Conservation (phyloP, 2,113 vertebrate species). For the Caranx melampygus region DNA sequence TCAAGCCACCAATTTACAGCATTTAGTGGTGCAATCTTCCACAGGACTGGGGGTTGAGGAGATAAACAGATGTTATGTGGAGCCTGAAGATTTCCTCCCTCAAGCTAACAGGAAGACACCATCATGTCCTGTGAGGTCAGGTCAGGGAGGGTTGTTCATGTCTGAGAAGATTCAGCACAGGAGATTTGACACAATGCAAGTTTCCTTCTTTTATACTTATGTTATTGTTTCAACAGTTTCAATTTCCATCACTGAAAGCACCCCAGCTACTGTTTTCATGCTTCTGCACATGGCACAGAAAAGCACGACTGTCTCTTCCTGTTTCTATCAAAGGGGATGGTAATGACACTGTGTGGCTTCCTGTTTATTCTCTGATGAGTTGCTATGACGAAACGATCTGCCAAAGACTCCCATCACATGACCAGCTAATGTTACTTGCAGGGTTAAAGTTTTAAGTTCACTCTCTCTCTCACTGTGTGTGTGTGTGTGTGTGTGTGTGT, state of each 20-base stretch:
- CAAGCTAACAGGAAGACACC: slow-evolving; percentile 58
- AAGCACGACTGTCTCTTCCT: slow-evolving; percentile 11
- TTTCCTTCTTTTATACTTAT: not conserved
- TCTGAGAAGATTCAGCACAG: slow-evolving; percentile 19
- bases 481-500: no score
- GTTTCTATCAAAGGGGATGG: slow-evolving; percentile 31
- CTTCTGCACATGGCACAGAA: slow-evolving; percentile 13
- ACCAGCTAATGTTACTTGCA: not conserved
- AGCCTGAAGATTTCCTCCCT: slow-evolving; percentile 50
- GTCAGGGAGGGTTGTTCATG: not conserved
- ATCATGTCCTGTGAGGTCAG: not conserved
- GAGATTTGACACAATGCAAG: not conserved
- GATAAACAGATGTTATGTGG: slow-evolving; percentile 56
- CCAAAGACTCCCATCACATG: not conserved
- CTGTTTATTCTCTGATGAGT: slow-evolving; percentile 67
- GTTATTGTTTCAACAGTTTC: slow-evolving; percentile 5
- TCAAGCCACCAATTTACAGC: slow-evolving; percentile 19
- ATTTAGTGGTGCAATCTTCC: not conserved
- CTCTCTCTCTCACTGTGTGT: no score
- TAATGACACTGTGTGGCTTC: slow-evolving; percentile 68
- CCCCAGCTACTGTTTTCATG: not conserved
- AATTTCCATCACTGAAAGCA: not conserved
- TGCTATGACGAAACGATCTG: slow-evolving; percentile 14
- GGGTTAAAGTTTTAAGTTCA: not conserved
- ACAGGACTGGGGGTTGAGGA: slow-evolving; percentile 35